Evolutionary conservation across 2,797 vertebrate genomes (phyloP), one percentile per base, ranked within the genome.

Genomic region (Amazona finschi): DNA sequence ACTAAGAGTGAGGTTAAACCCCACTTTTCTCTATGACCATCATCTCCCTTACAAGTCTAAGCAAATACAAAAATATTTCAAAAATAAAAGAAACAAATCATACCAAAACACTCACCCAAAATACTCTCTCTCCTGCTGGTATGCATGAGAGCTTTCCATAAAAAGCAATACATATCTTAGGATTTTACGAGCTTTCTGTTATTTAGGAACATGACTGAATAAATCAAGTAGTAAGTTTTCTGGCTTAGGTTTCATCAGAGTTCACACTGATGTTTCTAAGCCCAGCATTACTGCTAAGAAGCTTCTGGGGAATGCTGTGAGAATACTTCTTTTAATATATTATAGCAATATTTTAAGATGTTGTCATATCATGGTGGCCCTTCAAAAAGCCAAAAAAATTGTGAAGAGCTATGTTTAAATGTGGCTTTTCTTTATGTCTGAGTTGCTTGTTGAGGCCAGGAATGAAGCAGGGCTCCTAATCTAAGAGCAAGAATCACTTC

Each of bases 191-290:
- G n/a, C 46, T 81, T 88, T 72, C 69, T 25, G 72, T 65, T 94
- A 73, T 73, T 94, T 86, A 36, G 73, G 66, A 88, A 79, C 66
- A 72, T 6, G 38, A 41, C 46, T 47, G 53, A 88, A 96, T 94
- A 95, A 95, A 91, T 93, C 91, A 94, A 94, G 58, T 19, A 15
- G 12, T 92, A 74, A 71, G 9, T 78, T 65, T 72, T 83, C 70
- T 78, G 76, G 36, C n/a, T 85, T 50, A 75, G 31, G 46, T 36
- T 93, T 78, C 66, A 19, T 53, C n/a, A 61, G 49, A 57, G 12
- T 36, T 92, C 62, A 36, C 0, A 1, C 2, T 69, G 73, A 65
- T 58, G 21, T 83, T 93, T 65, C 57, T 75, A 58, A 72, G 62
- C 17, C 49, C 43, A 31, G 4, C 1, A 3, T 75, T 78, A 58